Percentiles rank a stretch among this genome's conserved stretches.
phyloP scores from a whole-genome alignment of 2,113 vertebrate species.

The Noctilio leporinus region DNA sequence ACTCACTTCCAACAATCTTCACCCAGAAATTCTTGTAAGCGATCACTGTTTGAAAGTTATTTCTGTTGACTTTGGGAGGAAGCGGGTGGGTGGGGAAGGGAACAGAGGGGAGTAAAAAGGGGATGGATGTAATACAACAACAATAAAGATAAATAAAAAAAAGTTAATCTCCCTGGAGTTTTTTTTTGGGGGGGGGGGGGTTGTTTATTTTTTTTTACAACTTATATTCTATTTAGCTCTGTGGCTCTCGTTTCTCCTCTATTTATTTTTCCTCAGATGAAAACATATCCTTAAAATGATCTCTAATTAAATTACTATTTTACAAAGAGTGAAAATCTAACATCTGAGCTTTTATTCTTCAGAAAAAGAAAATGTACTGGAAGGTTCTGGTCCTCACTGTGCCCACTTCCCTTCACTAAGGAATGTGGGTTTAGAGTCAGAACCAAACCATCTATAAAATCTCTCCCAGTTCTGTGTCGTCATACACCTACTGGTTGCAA shows the following conservation, averaged over 20 bases:
- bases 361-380: neutral
- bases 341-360: neutral
- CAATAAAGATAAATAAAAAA: too few species aligned
- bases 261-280: neutral
- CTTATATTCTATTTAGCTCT: conserved; percentile 4
- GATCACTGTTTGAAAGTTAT: neutral
- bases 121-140: too few species aligned
- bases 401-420: neutral
- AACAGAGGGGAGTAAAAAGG: too few species aligned
- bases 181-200: too few species aligned
- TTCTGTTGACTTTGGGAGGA: too few species aligned
- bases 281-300: neutral
- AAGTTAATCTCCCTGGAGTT: neutral
- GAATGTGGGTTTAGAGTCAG: neutral
- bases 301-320: neutral
- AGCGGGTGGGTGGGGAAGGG: too few species aligned
- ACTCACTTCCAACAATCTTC: neutral
- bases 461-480: neutral
- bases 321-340: neutral
- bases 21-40: neutral
- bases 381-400: neutral
- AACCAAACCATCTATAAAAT: neutral
- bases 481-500: neutral
- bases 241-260: neutral
- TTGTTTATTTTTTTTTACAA: neutral